phyloP scores from a whole-genome alignment of 2,888 invertebrate genomes.

The Aspidapion aeneum region DNA sequence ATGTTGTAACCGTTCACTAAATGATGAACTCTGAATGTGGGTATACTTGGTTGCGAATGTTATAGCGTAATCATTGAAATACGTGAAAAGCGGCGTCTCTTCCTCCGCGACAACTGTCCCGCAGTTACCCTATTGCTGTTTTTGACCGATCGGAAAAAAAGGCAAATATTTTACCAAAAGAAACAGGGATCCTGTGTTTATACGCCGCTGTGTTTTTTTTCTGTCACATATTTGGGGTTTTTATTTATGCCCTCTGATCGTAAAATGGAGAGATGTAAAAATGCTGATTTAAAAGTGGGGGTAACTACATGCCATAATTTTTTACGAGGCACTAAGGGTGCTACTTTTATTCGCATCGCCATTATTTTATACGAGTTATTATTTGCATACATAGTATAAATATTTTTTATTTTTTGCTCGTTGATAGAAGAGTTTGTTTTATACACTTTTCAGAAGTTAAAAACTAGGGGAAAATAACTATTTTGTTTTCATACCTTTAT shows the following conservation, averaged over 20 bases:
- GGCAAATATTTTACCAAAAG: not conserved
- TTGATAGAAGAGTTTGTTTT: too few relatives aligned
- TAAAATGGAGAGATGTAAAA: slow-evolving; percentile 35
- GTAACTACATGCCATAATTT: slow-evolving; percentile 12
- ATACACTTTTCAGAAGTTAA: not conserved
- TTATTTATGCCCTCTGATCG: slow-evolving; percentile 35
- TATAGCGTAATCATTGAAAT: too few relatives aligned
- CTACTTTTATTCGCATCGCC: slow-evolving; percentile 20
- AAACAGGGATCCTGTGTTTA: not conserved
- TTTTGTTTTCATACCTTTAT: too few relatives aligned
- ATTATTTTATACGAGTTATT: slow-evolving; percentile 23
- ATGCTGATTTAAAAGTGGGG: slow-evolving; percentile 31
- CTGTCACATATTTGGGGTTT: slow-evolving; percentile 24
- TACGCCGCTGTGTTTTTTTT: not conserved
- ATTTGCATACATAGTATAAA: slow-evolving; percentile 25
- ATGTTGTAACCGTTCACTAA: too few relatives aligned
- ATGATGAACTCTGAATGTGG: too few relatives aligned
- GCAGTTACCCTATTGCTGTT: too few relatives aligned
- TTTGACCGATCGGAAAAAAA: too few relatives aligned
- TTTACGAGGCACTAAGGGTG: slow-evolving; percentile 24
- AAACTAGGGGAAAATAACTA: too few relatives aligned
- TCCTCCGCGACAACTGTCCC: too few relatives aligned
- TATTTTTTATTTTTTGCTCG: slow-evolving; percentile 10
- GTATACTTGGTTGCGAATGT: too few relatives aligned
- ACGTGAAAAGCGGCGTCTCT: too few relatives aligned